A percentile compares a stretch with the other conserved stretches of the same genome.
These are phyloP conservation scores for Mythimna albipuncta DNA, from an alignment of 2,888 invertebrate genomes.

Conservation along the genomic window DNA sequence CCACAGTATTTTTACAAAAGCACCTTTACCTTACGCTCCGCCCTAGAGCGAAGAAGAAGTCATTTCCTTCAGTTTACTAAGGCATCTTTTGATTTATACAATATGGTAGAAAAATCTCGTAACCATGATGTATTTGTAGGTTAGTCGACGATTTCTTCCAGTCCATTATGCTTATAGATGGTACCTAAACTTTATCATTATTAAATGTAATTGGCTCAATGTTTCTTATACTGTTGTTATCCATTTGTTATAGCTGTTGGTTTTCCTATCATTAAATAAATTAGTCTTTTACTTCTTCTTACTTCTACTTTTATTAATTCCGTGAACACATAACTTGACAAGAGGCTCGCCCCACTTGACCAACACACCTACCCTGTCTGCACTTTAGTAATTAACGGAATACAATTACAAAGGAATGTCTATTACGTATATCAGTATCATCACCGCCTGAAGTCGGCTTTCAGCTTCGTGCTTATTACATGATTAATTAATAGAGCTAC, in stretches of 20 bases:
- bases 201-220: too few species aligned
- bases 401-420: conserved; percentile 54
- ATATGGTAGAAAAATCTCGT: too few species aligned
- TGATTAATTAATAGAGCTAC: conserved; percentile 37
- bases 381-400: conserved; percentile 55
- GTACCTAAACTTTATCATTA: background rate
- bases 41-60: too few species aligned
- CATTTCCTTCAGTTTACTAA: too few species aligned
- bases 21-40: too few species aligned
- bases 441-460: conserved; percentile 15
- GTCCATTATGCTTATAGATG: background rate
- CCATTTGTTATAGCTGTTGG: too few species aligned
- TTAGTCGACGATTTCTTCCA: background rate
- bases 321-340: conserved; percentile 8
- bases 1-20: too few species aligned
- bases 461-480: conserved; percentile 27
- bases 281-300: too few species aligned
- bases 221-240: too few species aligned
- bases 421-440: conserved; percentile 36
- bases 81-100: too few species aligned
- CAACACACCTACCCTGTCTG: conserved; percentile 39
- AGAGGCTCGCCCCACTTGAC: conserved; percentile 34
- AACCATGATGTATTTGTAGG: background rate
- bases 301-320: too few species aligned
- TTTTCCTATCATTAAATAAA: too few species aligned